Base-by-base conservation (phyloP, 2,797 vertebrate genomes). In the Nyctibius grandis region DNA sequence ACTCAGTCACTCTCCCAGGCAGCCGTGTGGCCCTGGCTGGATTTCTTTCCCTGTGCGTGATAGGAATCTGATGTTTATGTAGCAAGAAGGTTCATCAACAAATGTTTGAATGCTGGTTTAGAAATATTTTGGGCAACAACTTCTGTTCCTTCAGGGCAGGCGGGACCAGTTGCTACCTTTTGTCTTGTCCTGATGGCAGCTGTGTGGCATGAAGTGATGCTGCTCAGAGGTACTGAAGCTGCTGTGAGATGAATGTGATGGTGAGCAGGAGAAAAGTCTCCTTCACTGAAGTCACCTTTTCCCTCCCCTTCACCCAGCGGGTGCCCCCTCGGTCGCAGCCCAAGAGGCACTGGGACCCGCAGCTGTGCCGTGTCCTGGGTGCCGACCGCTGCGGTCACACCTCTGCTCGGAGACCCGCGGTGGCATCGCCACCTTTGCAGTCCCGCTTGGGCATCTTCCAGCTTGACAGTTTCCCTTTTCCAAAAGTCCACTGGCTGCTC, bases 401-500 rank as follows among this genome's bases (percentile, higher is more conserved):
- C 36, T 26, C 68, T 51, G 44, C 22, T 50, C 3, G 7, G 45
- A 26, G 47, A 16, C 47, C 8, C 2, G 15, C 82, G 38, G 64
- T 15, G 11, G 59, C 77, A 11, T 34, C 21, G 29, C 61, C 8
- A 16, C 31, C 61, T 89, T 23, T 34, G 65, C 59, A n/a, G 3
- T n/a, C 83, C 87, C 3, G 2, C 76, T 44, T 11, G 90, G 74
- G 89, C 33, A 78, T 36, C 93, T 81, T 68, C 86, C 94, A 80
- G 75, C 88, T 18, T 23, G 12, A 21, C 2, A 3, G 8, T 74
- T 65, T 63, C 64, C 57, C 67, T n/a, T 21, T 67, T 29, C 68
- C 45, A 2, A 8, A 42, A 91, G 91, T 74, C 91, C 85, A 51
- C 54, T 45, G 18, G 91, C 91, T 93, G 96, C 90, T 63, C 79